Evolutionary conservation across 2,113 vertebrate genomes (phyloP).

Genomic region (Pelecanoides urinatrix): DNA sequence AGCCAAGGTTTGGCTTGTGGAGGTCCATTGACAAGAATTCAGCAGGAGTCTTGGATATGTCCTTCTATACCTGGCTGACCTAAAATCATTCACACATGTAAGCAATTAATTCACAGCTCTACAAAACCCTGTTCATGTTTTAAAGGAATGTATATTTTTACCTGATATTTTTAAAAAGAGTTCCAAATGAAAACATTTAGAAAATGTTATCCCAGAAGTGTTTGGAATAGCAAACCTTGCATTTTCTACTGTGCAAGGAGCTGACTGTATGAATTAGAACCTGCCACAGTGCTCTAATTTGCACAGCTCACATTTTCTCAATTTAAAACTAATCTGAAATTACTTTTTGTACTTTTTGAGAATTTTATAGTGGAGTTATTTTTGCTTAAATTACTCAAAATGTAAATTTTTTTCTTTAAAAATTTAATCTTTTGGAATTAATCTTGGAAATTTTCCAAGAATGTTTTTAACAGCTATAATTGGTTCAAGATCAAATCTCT

Average conservation of each 20-base stretch:
- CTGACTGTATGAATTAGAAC: neutral
- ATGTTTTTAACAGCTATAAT: neutral
- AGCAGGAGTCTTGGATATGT: neutral
- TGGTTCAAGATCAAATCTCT: slow-evolving; percentile 43
- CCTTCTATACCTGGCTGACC: neutral
- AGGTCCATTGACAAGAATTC: neutral
- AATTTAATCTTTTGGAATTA: neutral
- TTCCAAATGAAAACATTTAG: neutral
- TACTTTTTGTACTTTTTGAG: neutral
- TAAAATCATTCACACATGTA: neutral
- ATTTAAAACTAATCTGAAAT: neutral
- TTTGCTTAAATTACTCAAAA: neutral
- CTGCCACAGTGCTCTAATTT: neutral
- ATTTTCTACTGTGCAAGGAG: neutral
- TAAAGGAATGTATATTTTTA: neutral
- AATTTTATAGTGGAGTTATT: neutral
- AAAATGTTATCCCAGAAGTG: neutral
- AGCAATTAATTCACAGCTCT: neutral
- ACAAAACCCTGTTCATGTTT: neutral
- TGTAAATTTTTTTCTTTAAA: neutral
- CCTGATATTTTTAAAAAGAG: neutral
- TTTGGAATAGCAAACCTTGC: neutral
- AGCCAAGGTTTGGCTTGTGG: neutral
- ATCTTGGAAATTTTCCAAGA: neutral
- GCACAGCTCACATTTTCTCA: neutral